phyloP scores from a whole-genome alignment of 2,113 vertebrate species.

The Dolichallabes microphthalmus region DNA sequence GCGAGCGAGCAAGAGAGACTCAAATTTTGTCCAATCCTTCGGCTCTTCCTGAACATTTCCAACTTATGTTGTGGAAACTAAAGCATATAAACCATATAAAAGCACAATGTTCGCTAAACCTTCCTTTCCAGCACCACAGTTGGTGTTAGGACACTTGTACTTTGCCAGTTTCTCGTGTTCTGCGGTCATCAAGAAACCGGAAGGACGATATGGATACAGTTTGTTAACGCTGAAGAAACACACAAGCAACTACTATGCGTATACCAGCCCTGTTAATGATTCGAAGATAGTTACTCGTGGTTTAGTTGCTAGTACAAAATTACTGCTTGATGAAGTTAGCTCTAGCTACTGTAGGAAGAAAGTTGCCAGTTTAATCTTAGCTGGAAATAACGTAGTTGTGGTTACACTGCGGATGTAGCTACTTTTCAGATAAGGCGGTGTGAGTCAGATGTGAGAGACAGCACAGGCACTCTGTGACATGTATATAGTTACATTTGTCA shows the following conservation, averaged over 20 bases:
- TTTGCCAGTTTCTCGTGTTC: not conserved
- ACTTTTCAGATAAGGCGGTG: not conserved
- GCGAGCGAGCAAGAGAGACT: no score
- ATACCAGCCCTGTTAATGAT: not conserved
- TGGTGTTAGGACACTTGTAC: not conserved
- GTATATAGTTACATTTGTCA: not conserved
- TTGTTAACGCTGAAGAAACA: no score
- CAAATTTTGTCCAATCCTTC: conserved; percentile 1
- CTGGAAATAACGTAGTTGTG: not conserved
- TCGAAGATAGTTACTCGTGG: not conserved
- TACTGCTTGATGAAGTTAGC: not conserved
- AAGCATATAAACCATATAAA: not conserved
- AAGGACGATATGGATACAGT: not conserved
- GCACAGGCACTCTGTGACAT: not conserved
- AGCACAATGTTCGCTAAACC: not conserved
- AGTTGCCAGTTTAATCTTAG: not conserved
- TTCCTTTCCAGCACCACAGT: not conserved
- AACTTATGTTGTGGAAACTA: not conserved
- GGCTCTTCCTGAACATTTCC: conserved; percentile 38
- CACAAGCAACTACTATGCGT: no score
- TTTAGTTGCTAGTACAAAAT: not conserved
- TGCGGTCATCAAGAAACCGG: not conserved
- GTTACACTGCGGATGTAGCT: not conserved
- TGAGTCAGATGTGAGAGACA: not conserved
- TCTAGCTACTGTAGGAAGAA: not conserved